phyloP scores from a whole-genome alignment of 2,888 invertebrate species.

The Hydriomena furcata region DNA sequence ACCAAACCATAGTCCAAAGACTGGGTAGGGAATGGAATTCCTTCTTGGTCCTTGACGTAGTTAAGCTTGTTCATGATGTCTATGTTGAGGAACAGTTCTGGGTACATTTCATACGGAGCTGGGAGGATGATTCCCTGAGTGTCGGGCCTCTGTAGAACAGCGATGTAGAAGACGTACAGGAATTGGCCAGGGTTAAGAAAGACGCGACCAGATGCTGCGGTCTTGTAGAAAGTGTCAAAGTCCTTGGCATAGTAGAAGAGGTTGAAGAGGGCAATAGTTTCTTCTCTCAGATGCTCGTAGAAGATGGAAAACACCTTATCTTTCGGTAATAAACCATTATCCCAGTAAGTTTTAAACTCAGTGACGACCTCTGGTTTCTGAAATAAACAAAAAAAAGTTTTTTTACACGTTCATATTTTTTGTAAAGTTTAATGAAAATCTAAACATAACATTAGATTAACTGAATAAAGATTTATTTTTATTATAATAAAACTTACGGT shows the following conservation, averaged over 20 bases:
- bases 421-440: too few relatives aligned
- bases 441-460: too few relatives aligned
- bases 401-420: too few relatives aligned
- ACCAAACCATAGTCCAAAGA: slow-evolving; percentile 65
- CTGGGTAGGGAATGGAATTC: slow-evolving; percentile 50
- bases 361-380: slow-evolving; percentile 72
- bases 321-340: slow-evolving; percentile 74
- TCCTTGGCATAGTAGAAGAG: slow-evolving; percentile 84
- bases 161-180: slow-evolving; percentile 84
- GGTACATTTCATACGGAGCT: slow-evolving; percentile 87
- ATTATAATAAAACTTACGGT: slow-evolving; percentile 49
- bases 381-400: slow-evolving; percentile 6
- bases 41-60: slow-evolving; percentile 67
- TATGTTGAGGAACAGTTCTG: slow-evolving; percentile 85
- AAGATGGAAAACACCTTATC: slow-evolving; percentile 79
- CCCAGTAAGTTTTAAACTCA: slow-evolving; percentile 66
- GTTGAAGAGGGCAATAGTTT: slow-evolving; percentile 80
- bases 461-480: too few relatives aligned
- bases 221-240: slow-evolving; percentile 84
- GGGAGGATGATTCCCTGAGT: slow-evolving; percentile 84
- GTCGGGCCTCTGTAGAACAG: slow-evolving; percentile 83
- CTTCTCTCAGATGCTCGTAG: slow-evolving; percentile 67
- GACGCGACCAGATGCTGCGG: slow-evolving; percentile 82
- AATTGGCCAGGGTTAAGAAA: slow-evolving; percentile 85
- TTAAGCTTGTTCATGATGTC: slow-evolving; percentile 77